Conservation (phyloP, 2,797 vertebrate species). For the Leucoraja ocellata region DNA sequence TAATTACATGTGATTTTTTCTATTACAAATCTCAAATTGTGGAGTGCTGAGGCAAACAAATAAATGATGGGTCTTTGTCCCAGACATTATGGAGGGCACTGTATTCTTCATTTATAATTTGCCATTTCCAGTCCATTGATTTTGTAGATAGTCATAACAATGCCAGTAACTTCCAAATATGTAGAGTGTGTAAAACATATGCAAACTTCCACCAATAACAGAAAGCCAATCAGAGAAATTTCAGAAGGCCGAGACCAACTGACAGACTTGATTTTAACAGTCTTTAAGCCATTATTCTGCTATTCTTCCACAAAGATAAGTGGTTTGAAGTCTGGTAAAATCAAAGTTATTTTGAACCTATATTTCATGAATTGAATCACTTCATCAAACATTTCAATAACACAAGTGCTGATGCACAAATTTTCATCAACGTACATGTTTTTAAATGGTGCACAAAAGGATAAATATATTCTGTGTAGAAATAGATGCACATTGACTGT, state of each 20-base stretch:
- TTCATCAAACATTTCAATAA: neutral
- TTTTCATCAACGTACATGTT: conserved; percentile 4
- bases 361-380: neutral
- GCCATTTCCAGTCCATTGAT: too few species aligned
- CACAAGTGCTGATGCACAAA: neutral
- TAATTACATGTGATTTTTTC: too few species aligned
- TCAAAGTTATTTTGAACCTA: neutral
- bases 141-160: neutral
- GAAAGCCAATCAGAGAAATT: neutral
- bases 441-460: neutral
- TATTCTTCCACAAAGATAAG: neutral
- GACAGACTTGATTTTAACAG: too few species aligned
- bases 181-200: neutral
- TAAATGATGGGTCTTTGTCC: too few species aligned
- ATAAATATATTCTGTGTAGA: neutral
- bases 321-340: conserved; percentile 30
- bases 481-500: neutral
- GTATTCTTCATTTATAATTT: neutral
- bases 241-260: too few species aligned
- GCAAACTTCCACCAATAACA: neutral
- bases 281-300: too few species aligned
- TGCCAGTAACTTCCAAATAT: neutral
- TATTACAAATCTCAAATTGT: too few species aligned
- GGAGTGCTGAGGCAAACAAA: too few species aligned
- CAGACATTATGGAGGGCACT: too few species aligned